Evolutionary conservation across 2,888 invertebrate genomes (phyloP).

Genomic region (Mimachlamys varia): DNA sequence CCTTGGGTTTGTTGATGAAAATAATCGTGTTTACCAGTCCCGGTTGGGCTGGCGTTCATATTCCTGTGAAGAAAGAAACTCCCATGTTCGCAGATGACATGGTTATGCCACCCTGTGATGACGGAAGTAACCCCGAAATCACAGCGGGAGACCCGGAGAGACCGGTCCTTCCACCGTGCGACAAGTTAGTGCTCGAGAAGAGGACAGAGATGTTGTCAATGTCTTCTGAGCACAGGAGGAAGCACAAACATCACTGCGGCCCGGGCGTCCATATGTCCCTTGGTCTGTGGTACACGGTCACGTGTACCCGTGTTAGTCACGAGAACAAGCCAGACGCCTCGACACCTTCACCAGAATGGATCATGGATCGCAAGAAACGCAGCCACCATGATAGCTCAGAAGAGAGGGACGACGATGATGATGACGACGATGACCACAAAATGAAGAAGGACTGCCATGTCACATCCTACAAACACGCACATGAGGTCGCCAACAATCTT

Average conservation of each 20-base stretch:
- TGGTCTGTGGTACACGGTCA: constrained; percentile 8
- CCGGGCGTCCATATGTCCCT: neutral
- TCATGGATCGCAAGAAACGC: constrained; percentile 2
- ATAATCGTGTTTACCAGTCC: neutral
- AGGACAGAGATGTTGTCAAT: neutral
- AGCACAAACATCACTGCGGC: neutral
- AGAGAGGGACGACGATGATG: neutral
- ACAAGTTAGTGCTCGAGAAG: neutral
- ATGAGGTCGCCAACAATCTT: neutral
- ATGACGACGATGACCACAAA: neutral
- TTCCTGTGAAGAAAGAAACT: neutral
- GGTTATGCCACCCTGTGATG: neutral
- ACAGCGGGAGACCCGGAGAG: neutral
- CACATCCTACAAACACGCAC: neutral
- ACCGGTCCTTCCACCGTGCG: neutral
- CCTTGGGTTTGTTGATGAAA: neutral
- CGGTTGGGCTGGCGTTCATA: neutral
- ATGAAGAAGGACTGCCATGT: neutral
- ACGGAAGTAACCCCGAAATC: neutral
- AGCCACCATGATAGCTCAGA: neutral
- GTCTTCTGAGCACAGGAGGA: neutral
- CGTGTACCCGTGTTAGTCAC: neutral
- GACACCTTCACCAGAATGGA: neutral
- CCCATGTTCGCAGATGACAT: neutral
- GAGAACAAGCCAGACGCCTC: neutral